Conservation (phyloP, 2,797 vertebrate species). For the Muscicapa striata region DNA sequence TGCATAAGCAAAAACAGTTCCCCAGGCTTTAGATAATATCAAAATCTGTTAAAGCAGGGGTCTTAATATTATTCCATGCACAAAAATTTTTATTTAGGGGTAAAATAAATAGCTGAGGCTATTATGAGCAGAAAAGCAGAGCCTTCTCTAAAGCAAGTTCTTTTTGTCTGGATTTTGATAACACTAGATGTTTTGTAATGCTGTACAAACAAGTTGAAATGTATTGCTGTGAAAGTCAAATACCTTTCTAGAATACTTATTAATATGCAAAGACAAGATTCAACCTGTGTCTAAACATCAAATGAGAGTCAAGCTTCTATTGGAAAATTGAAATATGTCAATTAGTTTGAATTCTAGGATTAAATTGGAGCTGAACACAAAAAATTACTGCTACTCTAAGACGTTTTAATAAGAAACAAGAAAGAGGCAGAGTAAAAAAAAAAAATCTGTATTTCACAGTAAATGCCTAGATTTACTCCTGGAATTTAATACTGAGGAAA, state of each 20-base stretch:
- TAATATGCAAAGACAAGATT: slow-evolving; percentile 52
- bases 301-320: slow-evolving; percentile 18
- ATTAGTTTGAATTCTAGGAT: slow-evolving; percentile 5
- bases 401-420: too few species aligned
- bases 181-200: slow-evolving; percentile 60
- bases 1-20: background rate
- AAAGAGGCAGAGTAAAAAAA: too few species aligned
- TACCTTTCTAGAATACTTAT: slow-evolving; percentile 48
- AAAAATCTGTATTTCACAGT: too few species aligned
- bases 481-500: too few species aligned
- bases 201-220: slow-evolving; percentile 63
- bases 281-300: background rate
- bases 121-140: slow-evolving; percentile 13
- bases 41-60: background rate
- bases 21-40: background rate
- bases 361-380: background rate
- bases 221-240: slow-evolving; percentile 58
- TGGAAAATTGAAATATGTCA: slow-evolving; percentile 40
- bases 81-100: background rate
- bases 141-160: background rate
- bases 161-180: slow-evolving; percentile 48
- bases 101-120: slow-evolving; percentile 11
- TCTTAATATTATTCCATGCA: background rate
- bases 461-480: too few species aligned
- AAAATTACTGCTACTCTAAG: too few species aligned